Evolutionary conservation across 2,797 vertebrate species (phyloP).

Genomic region (Vireo griseus): DNA sequence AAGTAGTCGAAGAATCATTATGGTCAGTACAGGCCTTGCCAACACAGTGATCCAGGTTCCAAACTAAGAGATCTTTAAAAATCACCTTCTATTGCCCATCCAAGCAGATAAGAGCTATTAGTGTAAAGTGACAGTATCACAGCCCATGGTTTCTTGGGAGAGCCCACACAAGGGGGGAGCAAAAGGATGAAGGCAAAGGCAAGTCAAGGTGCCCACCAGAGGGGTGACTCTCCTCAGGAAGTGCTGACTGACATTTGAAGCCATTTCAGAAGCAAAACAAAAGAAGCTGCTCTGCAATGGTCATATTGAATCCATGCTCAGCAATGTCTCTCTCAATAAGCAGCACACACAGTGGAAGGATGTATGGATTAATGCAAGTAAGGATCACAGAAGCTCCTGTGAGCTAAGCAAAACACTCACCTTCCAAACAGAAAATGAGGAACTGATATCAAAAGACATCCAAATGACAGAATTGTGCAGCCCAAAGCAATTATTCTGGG

Average conservation of each 20-base stretch:
- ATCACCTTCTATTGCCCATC: not conserved
- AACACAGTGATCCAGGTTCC: not conserved
- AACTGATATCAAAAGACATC: slow-evolving; percentile 83
- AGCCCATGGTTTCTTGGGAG: not conserved
- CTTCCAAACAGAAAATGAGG: slow-evolving; percentile 87
- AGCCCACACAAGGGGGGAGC: not conserved
- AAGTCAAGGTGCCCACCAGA: not conserved
- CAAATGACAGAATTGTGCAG: slow-evolving; percentile 81
- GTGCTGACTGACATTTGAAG: not conserved
- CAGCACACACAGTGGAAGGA: not conserved
- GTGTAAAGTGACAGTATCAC: not conserved
- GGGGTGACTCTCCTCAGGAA: not conserved
- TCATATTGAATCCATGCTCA: fast-evolving
- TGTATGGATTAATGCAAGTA: not conserved
- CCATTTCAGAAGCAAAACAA: not conserved
- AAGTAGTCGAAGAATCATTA: not conserved
- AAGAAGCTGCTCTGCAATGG: not conserved
- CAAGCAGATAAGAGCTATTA: not conserved
- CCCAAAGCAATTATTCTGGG: slow-evolving; percentile 85
- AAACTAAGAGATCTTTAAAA: not conserved
- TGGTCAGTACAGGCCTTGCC: not conserved
- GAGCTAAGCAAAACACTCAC: slow-evolving; percentile 66
- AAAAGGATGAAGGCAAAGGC: not conserved
- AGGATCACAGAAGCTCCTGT: not conserved
- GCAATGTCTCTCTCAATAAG: not conserved